These are phyloP conservation scores for Furcula furcula DNA, from an alignment of 2,888 invertebrate species.

Conservation along the genomic window DNA sequence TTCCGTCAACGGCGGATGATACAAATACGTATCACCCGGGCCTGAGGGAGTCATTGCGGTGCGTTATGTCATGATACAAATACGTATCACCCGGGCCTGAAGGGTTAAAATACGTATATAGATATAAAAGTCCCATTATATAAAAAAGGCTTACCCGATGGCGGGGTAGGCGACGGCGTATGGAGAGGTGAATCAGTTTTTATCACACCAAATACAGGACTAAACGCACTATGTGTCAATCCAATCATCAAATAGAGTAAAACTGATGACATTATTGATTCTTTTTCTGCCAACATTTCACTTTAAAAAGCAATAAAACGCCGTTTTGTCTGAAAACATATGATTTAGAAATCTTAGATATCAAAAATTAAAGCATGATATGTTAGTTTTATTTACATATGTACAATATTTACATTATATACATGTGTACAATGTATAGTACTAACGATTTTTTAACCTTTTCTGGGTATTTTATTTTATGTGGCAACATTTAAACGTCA, in stretches of 20 bases:
- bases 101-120: too few relatives aligned
- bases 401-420: constrained; percentile 23
- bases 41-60: too few relatives aligned
- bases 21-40: too few relatives aligned
- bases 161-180: constrained; percentile 35
- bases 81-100: too few relatives aligned
- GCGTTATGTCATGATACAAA: too few relatives aligned
- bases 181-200: constrained; percentile 39
- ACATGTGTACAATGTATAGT: too few relatives aligned
- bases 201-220: constrained; percentile 44
- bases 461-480: too few relatives aligned
- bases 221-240: constrained; percentile 39
- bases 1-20: too few relatives aligned
- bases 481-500: too few relatives aligned
- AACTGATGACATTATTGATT: constrained; percentile 15
- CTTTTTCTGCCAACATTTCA: constrained; percentile 16
- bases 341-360: constrained; percentile 15
- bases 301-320: constrained; percentile 1
- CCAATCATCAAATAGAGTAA: constrained; percentile 25
- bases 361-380: too few relatives aligned
- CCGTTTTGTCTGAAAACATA: constrained; percentile 9
- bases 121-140: constrained; percentile 31
- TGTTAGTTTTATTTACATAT: constrained; percentile 9
- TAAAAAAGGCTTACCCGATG: constrained; percentile 47
- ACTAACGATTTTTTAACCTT: too few relatives aligned